Evolutionary conservation across 2,888 invertebrate species (phyloP).

Genomic region (Aproaerema taeniolella): DNA sequence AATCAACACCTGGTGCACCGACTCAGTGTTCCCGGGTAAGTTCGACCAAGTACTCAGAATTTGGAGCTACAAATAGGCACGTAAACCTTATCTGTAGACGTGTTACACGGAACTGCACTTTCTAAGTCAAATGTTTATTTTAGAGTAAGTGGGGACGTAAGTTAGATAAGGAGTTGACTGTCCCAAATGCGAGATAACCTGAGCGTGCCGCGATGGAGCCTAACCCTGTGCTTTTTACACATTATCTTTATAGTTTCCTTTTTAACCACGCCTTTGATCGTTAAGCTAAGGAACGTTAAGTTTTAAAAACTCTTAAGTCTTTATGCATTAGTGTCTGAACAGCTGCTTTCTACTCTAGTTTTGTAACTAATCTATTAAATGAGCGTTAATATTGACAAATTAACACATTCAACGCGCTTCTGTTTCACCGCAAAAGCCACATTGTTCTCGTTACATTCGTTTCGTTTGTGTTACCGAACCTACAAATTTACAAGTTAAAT

Average conservation of each 20-base stretch:
- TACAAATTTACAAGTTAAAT: slow-evolving; percentile 14
- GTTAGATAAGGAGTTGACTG: slow-evolving; percentile 65
- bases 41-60: slow-evolving; percentile 50
- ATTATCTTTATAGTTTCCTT: slow-evolving; percentile 50
- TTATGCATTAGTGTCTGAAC: too few relatives aligned
- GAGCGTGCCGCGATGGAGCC: slow-evolving; percentile 42
- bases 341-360: too few relatives aligned
- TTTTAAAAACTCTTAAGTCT: too few relatives aligned
- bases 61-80: slow-evolving; percentile 52
- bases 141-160: slow-evolving; percentile 60
- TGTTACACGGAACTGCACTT: slow-evolving; percentile 74
- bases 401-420: slow-evolving; percentile 13
- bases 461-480: slow-evolving; percentile 10
- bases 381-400: slow-evolving; percentile 14
- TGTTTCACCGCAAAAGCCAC: slow-evolving; percentile 11
- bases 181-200: slow-evolving; percentile 55
- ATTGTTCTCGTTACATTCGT: slow-evolving; percentile 11
- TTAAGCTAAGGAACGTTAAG: too few relatives aligned
- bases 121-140: slow-evolving; percentile 72
- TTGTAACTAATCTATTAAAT: slow-evolving; percentile 11
- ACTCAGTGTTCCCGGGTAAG: slow-evolving; percentile 30
- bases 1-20: slow-evolving; percentile 37
- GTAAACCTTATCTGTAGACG: slow-evolving; percentile 59
- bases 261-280: slow-evolving; percentile 36
- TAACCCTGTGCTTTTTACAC: slow-evolving; percentile 53